These are phyloP conservation scores for Diarsia mendica DNA, from an alignment of 2,888 invertebrate species.

Conservation along the genomic window DNA sequence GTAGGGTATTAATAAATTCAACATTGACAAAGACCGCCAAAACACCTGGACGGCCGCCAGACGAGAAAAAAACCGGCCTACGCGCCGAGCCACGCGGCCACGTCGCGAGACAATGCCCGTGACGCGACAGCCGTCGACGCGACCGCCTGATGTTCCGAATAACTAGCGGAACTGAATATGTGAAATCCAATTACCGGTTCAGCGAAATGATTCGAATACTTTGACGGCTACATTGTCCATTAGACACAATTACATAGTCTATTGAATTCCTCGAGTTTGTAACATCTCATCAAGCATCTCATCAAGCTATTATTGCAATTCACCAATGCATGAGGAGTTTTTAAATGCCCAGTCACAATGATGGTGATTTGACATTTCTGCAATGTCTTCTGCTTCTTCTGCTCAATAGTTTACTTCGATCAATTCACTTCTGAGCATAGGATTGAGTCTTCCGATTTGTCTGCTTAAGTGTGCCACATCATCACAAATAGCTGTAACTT, in stretches of 20 bases:
- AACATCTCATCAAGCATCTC: background rate
- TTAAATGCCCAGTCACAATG: background rate
- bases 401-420: background rate
- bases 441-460: background rate
- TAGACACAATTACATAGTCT: background rate
- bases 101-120: conserved; percentile 75
- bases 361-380: background rate
- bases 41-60: conserved; percentile 86
- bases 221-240: conserved; percentile 19
- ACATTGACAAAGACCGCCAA: conserved; percentile 91
- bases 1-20: conserved; percentile 88
- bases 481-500: background rate
- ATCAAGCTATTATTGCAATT: background rate
- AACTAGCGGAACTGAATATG: conserved; percentile 32
- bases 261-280: background rate
- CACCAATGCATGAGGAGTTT: background rate
- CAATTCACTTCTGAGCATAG: background rate
- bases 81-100: conserved; percentile 72
- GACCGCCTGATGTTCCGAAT: conserved; percentile 34
- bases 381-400: background rate
- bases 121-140: conserved; percentile 67
- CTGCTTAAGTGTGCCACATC: background rate
- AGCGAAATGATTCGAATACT: conserved; percentile 13
- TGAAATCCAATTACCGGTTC: conserved; percentile 10
- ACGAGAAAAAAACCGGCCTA: conserved; percentile 81